A percentile compares a stretch with the other conserved stretches of the same genome.
phyloP scores from a whole-genome alignment of 2,888 invertebrate species.

The Rhingia rostrata region DNA sequence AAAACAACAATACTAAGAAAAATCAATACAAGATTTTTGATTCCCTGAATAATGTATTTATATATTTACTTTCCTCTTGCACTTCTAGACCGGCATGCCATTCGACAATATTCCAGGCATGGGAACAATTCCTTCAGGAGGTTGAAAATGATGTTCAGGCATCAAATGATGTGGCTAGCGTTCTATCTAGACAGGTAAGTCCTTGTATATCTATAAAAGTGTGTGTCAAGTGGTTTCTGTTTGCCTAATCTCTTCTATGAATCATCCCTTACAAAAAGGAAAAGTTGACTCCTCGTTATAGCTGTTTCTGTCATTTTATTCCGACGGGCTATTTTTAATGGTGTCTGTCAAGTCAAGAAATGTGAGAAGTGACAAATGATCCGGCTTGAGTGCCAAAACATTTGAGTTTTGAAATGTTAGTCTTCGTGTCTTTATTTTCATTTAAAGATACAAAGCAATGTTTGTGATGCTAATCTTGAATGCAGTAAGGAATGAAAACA shows the following conservation, averaged over 20 bases:
- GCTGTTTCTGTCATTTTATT: conserved; percentile 13
- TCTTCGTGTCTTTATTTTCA: not conserved
- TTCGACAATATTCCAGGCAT: conserved; percentile 92
- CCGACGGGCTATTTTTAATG: conserved; percentile 41
- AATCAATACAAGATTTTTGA: conserved; percentile 49
- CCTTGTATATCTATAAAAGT: not conserved
- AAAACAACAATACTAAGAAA: conserved; percentile 18
- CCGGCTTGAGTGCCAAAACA: conserved; percentile 45
- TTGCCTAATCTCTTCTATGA: conserved; percentile 16
- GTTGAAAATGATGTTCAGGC: conserved; percentile 94
- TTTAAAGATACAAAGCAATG: conserved; percentile 22
- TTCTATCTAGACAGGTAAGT: conserved; percentile 87
- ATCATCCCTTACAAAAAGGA: not conserved
- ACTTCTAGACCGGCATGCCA: conserved; percentile 89
- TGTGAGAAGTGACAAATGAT: conserved; percentile 54
- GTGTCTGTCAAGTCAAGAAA: conserved; percentile 43
- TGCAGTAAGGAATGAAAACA: conserved; percentile 11
- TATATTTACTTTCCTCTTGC: conserved; percentile 42
- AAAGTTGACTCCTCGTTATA: conserved; percentile 64
- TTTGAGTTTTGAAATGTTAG: conserved; percentile 35
- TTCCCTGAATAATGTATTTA: conserved; percentile 36
- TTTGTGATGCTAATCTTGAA: conserved; percentile 15
- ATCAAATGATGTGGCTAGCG: conserved; percentile 92
- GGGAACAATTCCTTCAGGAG: conserved; percentile 95
- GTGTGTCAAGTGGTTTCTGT: conserved; percentile 9